Conservation (phyloP, 2,797 vertebrate species). For the Lepus oiostolus region DNA sequence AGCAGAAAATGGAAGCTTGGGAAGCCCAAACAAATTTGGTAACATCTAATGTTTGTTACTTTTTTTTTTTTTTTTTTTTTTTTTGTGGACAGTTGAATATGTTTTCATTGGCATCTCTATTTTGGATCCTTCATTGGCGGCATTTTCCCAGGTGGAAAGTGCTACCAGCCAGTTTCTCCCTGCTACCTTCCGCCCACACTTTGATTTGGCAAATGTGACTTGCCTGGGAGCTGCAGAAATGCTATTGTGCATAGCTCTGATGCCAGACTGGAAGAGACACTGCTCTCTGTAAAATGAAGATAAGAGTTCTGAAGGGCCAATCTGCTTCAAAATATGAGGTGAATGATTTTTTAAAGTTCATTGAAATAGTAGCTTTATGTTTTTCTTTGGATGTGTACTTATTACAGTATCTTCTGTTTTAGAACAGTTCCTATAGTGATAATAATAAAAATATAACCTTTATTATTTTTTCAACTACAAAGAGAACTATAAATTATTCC, state of each 20-base stretch:
- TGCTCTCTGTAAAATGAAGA: conserved; percentile 81
- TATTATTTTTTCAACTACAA: conserved; percentile 75
- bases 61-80: background rate
- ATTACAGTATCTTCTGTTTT: conserved; percentile 75
- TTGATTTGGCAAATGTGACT: conserved; percentile 72
- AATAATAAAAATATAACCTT: conserved; percentile 75
- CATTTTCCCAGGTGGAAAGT: conserved; percentile 56
- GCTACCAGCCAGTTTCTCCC: conserved; percentile 31
- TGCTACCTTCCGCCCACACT: conserved; percentile 25
- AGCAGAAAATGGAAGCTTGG: conserved; percentile 18
- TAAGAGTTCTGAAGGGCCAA: conserved; percentile 80
- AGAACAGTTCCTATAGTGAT: conserved; percentile 78
- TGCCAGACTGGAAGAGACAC: conserved; percentile 75
- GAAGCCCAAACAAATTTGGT: background rate
- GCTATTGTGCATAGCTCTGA: conserved; percentile 63
- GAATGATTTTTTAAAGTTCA: conserved; percentile 82
- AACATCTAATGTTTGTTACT: background rate
- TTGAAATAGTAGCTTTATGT: conserved; percentile 64
- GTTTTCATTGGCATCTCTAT: background rate
- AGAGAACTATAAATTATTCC: conserved; percentile 87
- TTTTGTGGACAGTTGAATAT: conserved; percentile 11
- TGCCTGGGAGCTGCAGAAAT: conserved; percentile 47
- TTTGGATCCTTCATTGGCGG: conserved; percentile 34
- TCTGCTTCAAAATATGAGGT: conserved; percentile 80
- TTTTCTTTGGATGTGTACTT: conserved; percentile 73